Percentiles rank a stretch among this genome's conserved stretches.
phyloP scores from a whole-genome alignment of 2,888 invertebrate species.

The Tethea ocularis region DNA sequence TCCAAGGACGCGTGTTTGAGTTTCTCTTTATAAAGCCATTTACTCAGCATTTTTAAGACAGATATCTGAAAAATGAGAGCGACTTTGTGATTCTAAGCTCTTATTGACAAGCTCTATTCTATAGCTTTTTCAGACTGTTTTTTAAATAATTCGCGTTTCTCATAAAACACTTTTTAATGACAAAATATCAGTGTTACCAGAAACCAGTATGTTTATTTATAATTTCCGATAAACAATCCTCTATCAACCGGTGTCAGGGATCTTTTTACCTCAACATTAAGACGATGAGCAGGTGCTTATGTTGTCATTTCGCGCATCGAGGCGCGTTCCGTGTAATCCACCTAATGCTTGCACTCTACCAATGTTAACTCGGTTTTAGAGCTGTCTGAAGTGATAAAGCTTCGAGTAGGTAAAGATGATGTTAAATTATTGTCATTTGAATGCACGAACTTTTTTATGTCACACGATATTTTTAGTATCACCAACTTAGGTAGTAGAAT shows the following conservation, averaged over 20 bases:
- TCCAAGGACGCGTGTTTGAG: background rate
- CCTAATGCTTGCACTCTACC: constrained; percentile 62
- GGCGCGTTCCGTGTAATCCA: constrained; percentile 66
- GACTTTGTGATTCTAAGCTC: background rate
- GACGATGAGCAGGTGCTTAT: constrained; percentile 74
- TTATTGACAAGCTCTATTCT: background rate
- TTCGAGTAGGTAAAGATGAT: constrained; percentile 2
- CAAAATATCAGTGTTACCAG: background rate
- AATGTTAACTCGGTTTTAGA: background rate
- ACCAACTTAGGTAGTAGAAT: no score
- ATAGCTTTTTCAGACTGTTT: no score
- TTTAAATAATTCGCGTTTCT: no score
- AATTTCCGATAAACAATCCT: constrained; percentile 53
- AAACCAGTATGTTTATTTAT: constrained; percentile 30
- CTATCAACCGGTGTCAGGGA: constrained; percentile 49
- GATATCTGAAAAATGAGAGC: background rate
- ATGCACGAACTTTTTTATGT: no score
- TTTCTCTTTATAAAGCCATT: background rate
- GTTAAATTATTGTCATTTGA: no score
- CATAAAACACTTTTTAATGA: no score
- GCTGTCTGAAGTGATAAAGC: background rate
- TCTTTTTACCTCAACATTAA: constrained; percentile 63
- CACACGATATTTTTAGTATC: no score
- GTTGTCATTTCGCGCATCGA: constrained; percentile 71
- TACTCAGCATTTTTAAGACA: background rate